Evolutionary conservation across 2,888 invertebrate genomes (phyloP), one percentile per base, ranked within the genome.

Genomic region (Agonum fuliginosum): DNA sequence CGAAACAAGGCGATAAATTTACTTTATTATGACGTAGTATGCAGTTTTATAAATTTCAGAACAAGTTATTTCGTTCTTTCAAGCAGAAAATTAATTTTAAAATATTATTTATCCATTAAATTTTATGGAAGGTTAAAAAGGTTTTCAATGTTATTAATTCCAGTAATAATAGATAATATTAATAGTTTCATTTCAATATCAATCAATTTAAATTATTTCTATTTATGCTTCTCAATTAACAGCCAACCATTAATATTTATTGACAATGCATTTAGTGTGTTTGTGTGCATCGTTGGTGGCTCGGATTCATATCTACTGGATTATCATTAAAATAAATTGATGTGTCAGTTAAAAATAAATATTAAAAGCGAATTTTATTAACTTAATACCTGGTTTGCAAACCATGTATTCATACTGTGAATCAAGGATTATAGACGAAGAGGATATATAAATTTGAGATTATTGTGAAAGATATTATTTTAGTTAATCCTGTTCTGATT

Each of bases 1-100:
- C 19, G 14, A 3, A 48, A 20, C 48, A 48, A 20, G 48, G 48
- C 3, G 48, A 48, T 48, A 48, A 48, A 48, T 48, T 48, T 10
- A 20, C 10, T 1, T 8, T 20, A 17, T 20, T 20, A 20, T 48
- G 48, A 48, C 48, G 20, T 3, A 3, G 5, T 2, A 6, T 20
- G 8, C 8, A 14, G 20, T 48, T 48, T 48, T 48, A 48, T 48
- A 48, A 48, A 19, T 19, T 19, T 34, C 34, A 34, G n/a, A 34
- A 34, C 1, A 2, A 34, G 2, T 37, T 37, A n/a, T n/a, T n/a
- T n/a, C n/a, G n/a, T n/a, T 37, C 37, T 37, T 2, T 37, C 37
- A 37, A 37, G 37, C 8, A 37, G 6, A 37, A 37, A 37, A 37
- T 37, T 34, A 10, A 10, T 37, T 37, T 37, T n/a, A 34, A 34